phyloP scores from a whole-genome alignment of 2,113 vertebrate genomes.

The Oriolus oriolus region DNA sequence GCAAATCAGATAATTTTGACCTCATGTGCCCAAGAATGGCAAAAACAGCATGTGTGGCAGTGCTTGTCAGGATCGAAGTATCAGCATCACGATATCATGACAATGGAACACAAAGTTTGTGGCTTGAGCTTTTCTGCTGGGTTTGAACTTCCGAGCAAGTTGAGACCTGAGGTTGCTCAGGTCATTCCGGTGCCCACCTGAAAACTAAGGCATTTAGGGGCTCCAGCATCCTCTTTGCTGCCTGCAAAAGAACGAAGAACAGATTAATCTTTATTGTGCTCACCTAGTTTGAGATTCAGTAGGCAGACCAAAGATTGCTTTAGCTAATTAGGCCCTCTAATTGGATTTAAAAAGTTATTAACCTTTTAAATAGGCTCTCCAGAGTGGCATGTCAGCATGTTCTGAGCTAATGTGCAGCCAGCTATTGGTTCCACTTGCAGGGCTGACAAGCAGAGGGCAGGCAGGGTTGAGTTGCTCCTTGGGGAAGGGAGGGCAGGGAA shows the following conservation, averaged over 20 bases:
- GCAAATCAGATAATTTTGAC: not conserved
- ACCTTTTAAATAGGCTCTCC: slow-evolving; percentile 13
- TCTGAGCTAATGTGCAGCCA: not conserved
- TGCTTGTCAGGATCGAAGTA: not conserved
- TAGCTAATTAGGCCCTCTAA: slow-evolving; percentile 49
- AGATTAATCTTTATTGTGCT: not conserved
- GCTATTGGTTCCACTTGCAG: not conserved
- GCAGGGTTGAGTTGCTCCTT: not conserved
- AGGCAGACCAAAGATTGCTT: slow-evolving; percentile 22
- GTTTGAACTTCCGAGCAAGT: not conserved
- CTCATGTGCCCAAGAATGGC: not conserved
- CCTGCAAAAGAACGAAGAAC: not conserved
- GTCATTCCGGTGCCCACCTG: rapidly evolving
- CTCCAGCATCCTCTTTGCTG: not conserved
- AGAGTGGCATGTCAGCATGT: not conserved
- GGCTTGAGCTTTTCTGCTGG: not conserved
- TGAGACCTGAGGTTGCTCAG: not conserved
- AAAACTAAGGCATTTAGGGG: not conserved
- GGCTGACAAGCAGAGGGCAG: not conserved
- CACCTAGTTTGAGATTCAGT: slow-evolving; percentile 17
- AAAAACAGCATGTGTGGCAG: not conserved
- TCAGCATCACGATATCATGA: rapidly evolving
- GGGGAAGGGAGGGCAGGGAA: not conserved
- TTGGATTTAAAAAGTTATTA: slow-evolving; percentile 39
- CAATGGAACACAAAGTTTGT: not conserved